Conservation (phyloP, 2,113 vertebrate species). For the Microtus ochrogaster region DNA sequence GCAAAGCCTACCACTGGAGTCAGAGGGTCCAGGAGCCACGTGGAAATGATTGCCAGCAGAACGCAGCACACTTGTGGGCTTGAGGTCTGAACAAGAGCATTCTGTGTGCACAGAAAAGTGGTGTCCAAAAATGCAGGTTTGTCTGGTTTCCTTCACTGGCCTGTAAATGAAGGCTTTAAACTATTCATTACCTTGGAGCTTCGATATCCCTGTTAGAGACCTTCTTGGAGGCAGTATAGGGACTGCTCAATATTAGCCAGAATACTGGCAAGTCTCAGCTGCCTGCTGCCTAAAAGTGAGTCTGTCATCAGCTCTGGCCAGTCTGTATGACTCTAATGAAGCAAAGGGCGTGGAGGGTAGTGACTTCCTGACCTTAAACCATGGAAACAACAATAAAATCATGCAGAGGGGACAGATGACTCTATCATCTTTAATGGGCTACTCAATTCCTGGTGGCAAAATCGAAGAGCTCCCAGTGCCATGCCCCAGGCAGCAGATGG, state of each 20-base stretch:
- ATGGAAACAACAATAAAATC: conserved; percentile 26
- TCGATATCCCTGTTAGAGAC: neutral
- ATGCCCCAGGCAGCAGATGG: conserved; percentile 37
- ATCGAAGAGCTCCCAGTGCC: neutral
- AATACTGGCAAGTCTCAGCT: conserved; percentile 10
- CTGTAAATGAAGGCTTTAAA: conserved; percentile 62
- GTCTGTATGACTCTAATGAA: conserved; percentile 14
- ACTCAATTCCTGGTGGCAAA: conserved; percentile 39
- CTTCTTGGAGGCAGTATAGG: neutral
- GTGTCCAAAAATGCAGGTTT: conserved; percentile 70
- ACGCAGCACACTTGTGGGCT: conserved; percentile 26
- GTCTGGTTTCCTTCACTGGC: conserved; percentile 51
- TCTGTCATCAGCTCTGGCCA: neutral
- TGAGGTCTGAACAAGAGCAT: conserved; percentile 76
- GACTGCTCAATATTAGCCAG: neutral
- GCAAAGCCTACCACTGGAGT: conserved; percentile 1
- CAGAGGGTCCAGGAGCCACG: conserved; percentile 57
- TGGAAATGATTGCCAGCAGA: conserved; percentile 73
- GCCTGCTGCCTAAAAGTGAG: neutral
- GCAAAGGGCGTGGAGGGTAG: neutral
- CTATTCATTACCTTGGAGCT: conserved; percentile 48
- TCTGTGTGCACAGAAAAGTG: conserved; percentile 45
- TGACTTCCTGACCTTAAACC: conserved; percentile 48
- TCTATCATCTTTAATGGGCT: conserved; percentile 60
- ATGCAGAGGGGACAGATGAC: neutral